phyloP scores from a whole-genome alignment of 2,888 invertebrate genomes.

The Argyresthia albistria region DNA sequence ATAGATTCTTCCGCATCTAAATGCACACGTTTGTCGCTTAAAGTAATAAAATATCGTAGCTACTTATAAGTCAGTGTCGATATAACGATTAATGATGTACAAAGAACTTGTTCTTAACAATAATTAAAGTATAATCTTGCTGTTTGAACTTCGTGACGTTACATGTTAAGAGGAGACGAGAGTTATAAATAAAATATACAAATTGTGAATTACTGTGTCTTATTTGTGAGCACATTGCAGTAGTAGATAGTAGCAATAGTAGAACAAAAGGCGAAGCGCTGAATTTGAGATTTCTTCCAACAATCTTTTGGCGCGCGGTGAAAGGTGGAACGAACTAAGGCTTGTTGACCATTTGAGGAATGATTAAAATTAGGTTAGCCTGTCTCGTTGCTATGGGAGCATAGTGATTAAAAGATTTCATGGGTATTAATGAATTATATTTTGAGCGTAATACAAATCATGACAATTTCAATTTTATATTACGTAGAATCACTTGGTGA shows the following conservation, averaged over 20 bases:
- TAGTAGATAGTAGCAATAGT: no score
- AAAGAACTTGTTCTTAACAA: slow-evolving; percentile 27
- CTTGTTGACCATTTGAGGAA: no score
- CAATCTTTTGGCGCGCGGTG: no score
- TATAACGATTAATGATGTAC: slow-evolving; percentile 24
- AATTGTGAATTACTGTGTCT: slow-evolving; percentile 12
- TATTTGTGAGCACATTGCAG: not conserved
- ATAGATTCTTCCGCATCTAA: not conserved
- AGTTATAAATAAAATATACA: slow-evolving; percentile 42
- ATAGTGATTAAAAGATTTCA: no score
- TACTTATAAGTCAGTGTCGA: slow-evolving; percentile 15
- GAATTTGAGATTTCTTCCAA: no score
- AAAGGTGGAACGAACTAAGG: no score
- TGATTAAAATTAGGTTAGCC: no score
- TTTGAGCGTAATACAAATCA: not conserved
- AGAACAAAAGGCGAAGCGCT: no score
- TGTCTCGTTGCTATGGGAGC: no score
- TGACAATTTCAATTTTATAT: not conserved
- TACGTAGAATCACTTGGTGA: not conserved
- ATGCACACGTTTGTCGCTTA: not conserved
- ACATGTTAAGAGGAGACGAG: slow-evolving; percentile 32
- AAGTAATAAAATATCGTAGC: slow-evolving; percentile 14
- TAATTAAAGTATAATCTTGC: slow-evolving; percentile 32
- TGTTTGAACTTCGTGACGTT: slow-evolving; percentile 48
- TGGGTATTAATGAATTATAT: not conserved